Base-by-base conservation (phyloP, 1,140 invertebrate genomes). In the Drosophila gunungcola region DNA sequence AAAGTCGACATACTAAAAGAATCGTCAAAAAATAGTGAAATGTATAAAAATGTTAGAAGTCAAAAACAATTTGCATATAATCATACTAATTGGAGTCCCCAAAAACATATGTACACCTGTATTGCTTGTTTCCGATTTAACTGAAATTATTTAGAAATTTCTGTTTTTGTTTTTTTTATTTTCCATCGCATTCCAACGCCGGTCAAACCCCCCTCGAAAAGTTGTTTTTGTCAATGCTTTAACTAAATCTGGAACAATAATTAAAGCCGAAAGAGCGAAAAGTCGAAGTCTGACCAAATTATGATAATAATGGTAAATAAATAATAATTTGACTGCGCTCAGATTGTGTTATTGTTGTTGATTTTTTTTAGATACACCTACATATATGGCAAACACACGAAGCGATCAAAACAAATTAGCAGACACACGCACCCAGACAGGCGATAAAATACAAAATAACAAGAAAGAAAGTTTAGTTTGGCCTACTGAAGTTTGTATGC, bases 371-470 rank as follows among this genome's bases (percentile, higher is more conserved):
- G 43, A 9, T 32, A 49, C 42, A 21, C 9, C 27, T 46, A 78
- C 64, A 80, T 74, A 78, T 69, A 80, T 74, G 62, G 56, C 54
- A 80, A 75, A 60, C 69, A 74, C 78, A 80, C 70, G 77, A 69
- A 53, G 36, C 74, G 69, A 74, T 80, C 70, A 75, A 75, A 80
- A 75, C 78, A 70, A 80, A 70, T 70, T 69, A 80, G 45, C 77
- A 49, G 53, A 54, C 75, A 53, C 55, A 79, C 49, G 61, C 73
- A 57, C 53, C 29, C 54, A 72, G 38, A 70, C 41, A 51, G 48
- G 39, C 25, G 21, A 5, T 13, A 13, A 52, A 34, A 41, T 6
- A 61, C 16, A 13, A 32, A 27, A 5, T 12, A 25, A 43, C 13
- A 12, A 52, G 21, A 64, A 62, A 51, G 52, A 52, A 52, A 52